Evolutionary conservation across 2,888 invertebrate genomes (phyloP).

Genomic region (Dichetophora obliterata): DNA sequence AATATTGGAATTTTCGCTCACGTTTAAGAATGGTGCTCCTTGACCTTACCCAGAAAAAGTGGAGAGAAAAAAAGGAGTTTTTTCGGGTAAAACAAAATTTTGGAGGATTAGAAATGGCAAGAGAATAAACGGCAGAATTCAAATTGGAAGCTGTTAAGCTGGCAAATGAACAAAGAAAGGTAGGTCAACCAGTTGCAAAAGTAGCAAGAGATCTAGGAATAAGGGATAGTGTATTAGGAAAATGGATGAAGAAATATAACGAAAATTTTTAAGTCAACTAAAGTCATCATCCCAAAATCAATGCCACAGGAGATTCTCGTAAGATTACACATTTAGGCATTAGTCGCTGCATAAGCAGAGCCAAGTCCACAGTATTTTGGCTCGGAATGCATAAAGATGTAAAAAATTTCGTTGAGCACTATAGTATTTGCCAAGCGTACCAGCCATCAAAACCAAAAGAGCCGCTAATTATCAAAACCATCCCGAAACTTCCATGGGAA

Average conservation of each 20-base stretch:
- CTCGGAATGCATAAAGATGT: constrained; percentile 39
- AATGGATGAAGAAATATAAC: too few species aligned
- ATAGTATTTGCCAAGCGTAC: constrained; percentile 43
- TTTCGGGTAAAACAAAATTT: too few species aligned
- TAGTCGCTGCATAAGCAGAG: constrained; percentile 41
- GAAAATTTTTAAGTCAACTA: constrained; percentile 43
- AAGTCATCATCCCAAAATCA: constrained; percentile 43
- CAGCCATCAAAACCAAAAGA: constrained; percentile 43
- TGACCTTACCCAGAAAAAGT: too few species aligned
- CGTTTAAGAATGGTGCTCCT: constrained; percentile 34
- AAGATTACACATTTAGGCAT: constrained; percentile 40
- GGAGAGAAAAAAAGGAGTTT: too few species aligned
- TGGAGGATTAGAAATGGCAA: too few species aligned
- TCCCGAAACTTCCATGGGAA: constrained; percentile 38
- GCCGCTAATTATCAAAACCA: constrained; percentile 41
- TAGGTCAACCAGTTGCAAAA: too few species aligned
- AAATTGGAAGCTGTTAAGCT: too few species aligned
- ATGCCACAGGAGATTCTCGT: constrained; percentile 30
- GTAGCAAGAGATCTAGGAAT: too few species aligned
- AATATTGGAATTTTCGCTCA: constrained; percentile 45
- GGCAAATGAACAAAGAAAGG: too few species aligned
- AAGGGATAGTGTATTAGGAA: too few species aligned
- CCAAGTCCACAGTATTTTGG: constrained; percentile 44
- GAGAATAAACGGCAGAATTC: too few species aligned
- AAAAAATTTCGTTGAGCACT: constrained; percentile 40